Conservation (phyloP, 2,113 vertebrate species). For the Tricholaema leucomelas region DNA sequence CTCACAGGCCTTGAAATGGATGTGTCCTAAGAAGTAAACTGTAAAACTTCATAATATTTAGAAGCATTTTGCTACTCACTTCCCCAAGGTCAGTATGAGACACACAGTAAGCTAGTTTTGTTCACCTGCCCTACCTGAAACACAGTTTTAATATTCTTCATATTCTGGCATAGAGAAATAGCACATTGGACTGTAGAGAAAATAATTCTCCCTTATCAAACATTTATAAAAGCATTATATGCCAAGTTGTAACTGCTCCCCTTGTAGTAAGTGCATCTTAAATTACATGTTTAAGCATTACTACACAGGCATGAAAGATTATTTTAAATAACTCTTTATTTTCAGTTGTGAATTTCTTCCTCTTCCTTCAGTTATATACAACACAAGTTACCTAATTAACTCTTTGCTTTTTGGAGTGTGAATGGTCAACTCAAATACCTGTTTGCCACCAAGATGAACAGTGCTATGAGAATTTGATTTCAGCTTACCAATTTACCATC, state of each 20-base stretch:
- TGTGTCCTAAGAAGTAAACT: not conserved
- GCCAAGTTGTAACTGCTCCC: not conserved
- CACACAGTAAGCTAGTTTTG: not conserved
- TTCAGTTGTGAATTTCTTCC: not conserved
- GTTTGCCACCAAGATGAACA: rapidly evolving
- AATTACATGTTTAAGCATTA: not conserved
- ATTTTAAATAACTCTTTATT: not conserved
- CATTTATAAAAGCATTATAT: not conserved
- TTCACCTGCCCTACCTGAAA: not conserved
- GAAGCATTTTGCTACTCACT: not conserved
- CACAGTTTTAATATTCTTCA: not conserved
- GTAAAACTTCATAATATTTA: not conserved
- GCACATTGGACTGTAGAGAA: not conserved
- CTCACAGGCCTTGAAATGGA: not conserved
- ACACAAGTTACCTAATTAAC: not conserved
- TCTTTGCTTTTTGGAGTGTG: not conserved
- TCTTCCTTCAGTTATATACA: not conserved
- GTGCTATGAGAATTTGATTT: not conserved
- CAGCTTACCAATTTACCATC: not conserved
- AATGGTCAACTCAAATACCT: not conserved
- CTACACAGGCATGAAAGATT: not conserved
- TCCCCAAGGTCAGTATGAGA: not conserved
- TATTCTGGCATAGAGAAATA: not conserved
- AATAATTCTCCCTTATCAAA: not conserved
- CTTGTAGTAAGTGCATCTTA: not conserved